These are phyloP conservation scores for Slavum lentiscoides DNA, from an alignment of 2,888 invertebrate genomes.

Conservation along the genomic window DNA sequence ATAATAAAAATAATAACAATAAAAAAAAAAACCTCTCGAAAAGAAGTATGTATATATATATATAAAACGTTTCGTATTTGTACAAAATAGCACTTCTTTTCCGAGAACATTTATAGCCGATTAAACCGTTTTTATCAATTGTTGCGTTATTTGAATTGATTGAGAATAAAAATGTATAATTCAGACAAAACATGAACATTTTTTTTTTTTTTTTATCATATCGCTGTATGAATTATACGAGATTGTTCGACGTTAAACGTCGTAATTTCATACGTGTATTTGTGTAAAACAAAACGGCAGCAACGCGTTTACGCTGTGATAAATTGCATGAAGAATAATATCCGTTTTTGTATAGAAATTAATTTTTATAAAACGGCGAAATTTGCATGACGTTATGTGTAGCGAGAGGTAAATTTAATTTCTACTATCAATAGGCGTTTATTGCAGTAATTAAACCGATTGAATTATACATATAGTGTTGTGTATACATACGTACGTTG, in stretches of 20 bases:
- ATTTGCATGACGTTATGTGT: neutral
- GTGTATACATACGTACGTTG: too few relatives aligned
- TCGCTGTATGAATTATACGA: neutral
- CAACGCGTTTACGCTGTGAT: too few relatives aligned
- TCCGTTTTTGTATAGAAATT: neutral
- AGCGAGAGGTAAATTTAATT: too few relatives aligned
- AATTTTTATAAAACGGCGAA: neutral
- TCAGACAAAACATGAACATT: neutral
- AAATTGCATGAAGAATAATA: too few relatives aligned
- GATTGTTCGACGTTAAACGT: neutral
- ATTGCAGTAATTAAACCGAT: too few relatives aligned
- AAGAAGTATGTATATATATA: constrained; percentile 34
- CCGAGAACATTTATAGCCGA: neutral
- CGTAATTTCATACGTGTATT: too few relatives aligned
- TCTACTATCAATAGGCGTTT: too few relatives aligned
- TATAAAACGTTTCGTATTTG: too few relatives aligned
- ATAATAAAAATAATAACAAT: too few relatives aligned
- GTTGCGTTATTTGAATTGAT: neutral
- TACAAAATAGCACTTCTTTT: constrained; percentile 35
- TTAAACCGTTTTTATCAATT: too few relatives aligned
- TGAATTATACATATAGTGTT: too few relatives aligned
- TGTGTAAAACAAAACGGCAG: too few relatives aligned
- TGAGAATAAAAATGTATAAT: neutral
- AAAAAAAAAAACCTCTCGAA: neutral
- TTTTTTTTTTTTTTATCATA: neutral